phyloP scores from a whole-genome alignment of 2,797 vertebrate species.

The Argentina silus region DNA sequence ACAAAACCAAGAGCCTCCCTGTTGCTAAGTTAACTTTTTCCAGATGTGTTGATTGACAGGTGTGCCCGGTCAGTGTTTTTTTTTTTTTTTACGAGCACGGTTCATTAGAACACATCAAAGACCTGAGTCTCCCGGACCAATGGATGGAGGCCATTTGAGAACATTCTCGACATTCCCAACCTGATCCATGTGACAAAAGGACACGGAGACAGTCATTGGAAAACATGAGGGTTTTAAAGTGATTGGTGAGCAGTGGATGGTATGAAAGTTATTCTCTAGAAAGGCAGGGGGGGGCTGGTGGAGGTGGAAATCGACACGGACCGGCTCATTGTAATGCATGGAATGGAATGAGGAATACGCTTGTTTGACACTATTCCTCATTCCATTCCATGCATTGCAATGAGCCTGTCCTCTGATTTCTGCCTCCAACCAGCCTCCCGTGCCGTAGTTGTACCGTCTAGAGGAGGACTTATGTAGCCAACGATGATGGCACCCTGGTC shows the following conservation, averaged over 20 bases:
- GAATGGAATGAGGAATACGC: too few species aligned
- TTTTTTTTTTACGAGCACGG: conserved; percentile 36
- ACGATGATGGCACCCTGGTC: too few species aligned
- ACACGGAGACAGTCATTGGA: conserved; percentile 29
- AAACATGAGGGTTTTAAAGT: conserved; percentile 39
- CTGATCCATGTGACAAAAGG: conserved; percentile 36
- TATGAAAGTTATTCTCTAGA: too few species aligned
- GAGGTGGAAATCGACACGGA: too few species aligned
- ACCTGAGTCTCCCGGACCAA: conserved; percentile 22
- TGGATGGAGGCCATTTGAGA: conserved; percentile 51
- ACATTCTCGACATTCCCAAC: conserved; percentile 50
- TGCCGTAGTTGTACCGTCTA: too few species aligned
- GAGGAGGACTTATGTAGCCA: too few species aligned
- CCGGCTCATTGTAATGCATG: too few species aligned
- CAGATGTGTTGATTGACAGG: conserved; percentile 46
- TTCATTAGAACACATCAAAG: conserved; percentile 45
- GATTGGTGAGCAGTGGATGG: conserved; percentile 7
- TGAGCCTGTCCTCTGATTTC: too few species aligned
- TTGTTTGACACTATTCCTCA: too few species aligned
- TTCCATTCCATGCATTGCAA: too few species aligned
- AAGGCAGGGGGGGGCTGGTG: too few species aligned
- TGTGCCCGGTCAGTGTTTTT: conserved; percentile 42
- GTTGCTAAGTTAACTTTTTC: conserved; percentile 29
- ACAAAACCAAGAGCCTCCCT: conserved; percentile 33
- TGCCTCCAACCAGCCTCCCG: too few species aligned